These are phyloP conservation scores for Lerema accius DNA, from an alignment of 1,140 invertebrate genomes.

Conservation along the genomic window DNA sequence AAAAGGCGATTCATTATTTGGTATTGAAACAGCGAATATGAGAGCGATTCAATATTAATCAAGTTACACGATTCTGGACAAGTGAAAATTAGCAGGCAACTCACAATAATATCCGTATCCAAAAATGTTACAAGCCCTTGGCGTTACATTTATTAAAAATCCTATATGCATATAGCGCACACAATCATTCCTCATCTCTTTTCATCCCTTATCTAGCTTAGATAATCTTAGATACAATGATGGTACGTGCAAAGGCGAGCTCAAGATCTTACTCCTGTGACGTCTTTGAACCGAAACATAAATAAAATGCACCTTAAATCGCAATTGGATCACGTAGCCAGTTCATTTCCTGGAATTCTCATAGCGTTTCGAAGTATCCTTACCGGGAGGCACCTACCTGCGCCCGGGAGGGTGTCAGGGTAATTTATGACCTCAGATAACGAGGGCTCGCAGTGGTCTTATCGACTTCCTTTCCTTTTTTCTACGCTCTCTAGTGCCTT, in stretches of 20 bases:
- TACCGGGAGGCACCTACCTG: constrained; percentile 63
- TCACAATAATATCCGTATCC: too few relatives aligned
- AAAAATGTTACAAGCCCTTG: too few relatives aligned
- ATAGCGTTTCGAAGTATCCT: constrained; percentile 62
- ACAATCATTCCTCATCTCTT: too few relatives aligned
- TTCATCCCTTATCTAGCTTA: too few relatives aligned
- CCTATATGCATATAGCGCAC: too few relatives aligned
- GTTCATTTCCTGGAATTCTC: constrained; percentile 71
- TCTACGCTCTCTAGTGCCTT: constrained; percentile 63
- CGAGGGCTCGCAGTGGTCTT: constrained; percentile 75
- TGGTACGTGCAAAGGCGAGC: not conserved
- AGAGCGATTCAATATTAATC: too few relatives aligned
- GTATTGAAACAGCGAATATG: not conserved
- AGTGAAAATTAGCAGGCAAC: too few relatives aligned
- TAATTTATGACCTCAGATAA: constrained; percentile 80
- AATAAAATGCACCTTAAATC: constrained; percentile 75
- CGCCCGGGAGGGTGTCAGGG: constrained; percentile 67
- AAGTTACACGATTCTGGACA: too few relatives aligned
- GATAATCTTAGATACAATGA: not conserved
- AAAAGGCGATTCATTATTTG: constrained; percentile 10
- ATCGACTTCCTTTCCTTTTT: constrained; percentile 74
- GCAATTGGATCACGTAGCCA: constrained; percentile 80
- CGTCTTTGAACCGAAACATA: constrained; percentile 49
- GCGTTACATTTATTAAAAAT: too few relatives aligned
- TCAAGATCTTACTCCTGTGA: constrained; percentile 36